A percentile compares a stretch with the other conserved stretches of the same genome.
Conservation (phyloP, 2,888 invertebrate species). For the Argynnis bischoffii region DNA sequence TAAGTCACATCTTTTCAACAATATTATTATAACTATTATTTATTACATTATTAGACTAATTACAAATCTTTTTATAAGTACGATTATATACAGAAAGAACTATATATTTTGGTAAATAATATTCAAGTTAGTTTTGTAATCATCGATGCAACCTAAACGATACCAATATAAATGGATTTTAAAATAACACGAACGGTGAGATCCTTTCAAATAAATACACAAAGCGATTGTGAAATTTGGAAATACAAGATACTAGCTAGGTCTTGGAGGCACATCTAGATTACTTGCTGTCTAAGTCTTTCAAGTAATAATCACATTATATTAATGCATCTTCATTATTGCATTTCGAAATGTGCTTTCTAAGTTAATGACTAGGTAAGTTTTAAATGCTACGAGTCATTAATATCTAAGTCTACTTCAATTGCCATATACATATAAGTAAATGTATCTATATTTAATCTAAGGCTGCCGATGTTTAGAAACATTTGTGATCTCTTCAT, state of each 20-base stretch:
- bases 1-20: slow-evolving; percentile 63
- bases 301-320: slow-evolving; percentile 20
- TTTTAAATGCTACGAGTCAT: slow-evolving; percentile 23
- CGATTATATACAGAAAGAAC: slow-evolving; percentile 28
- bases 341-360: slow-evolving; percentile 29
- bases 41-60: slow-evolving; percentile 50
- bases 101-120: slow-evolving; percentile 11
- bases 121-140: background rate
- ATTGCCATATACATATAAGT: slow-evolving; percentile 11
- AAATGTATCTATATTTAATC: slow-evolving; percentile 11
- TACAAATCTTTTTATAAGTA: slow-evolving; percentile 44
- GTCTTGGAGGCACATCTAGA: slow-evolving; percentile 11
- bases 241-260: slow-evolving; percentile 4
- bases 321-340: slow-evolving; percentile 17
- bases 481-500: slow-evolving; percentile 1
- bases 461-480: slow-evolving; percentile 7
- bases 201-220: slow-evolving; percentile 3
- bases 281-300: slow-evolving; percentile 20
- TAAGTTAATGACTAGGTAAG: slow-evolving; percentile 26
- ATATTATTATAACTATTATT: slow-evolving; percentile 53
- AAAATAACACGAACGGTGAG: slow-evolving; percentile 10
- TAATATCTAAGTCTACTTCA: slow-evolving; percentile 22
- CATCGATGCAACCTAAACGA: background rate
- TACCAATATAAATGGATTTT: background rate
- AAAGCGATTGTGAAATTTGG: background rate